Conservation (phyloP, 1,140 invertebrate genomes). For the Aphidius gifuensis region DNA sequence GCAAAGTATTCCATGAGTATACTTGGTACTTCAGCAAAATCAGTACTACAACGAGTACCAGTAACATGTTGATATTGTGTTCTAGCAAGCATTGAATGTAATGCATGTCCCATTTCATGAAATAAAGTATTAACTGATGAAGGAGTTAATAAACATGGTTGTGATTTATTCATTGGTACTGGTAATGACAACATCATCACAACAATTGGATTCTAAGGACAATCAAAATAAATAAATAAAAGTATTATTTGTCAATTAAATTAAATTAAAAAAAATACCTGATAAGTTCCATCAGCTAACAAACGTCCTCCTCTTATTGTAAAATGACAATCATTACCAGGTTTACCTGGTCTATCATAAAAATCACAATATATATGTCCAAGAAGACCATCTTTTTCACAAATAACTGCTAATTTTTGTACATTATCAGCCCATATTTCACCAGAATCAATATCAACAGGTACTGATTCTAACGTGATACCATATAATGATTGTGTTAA, state of each 20-base stretch:
- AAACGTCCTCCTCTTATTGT: constrained; percentile 91
- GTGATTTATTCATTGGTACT: constrained; percentile 64
- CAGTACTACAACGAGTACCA: constrained; percentile 93
- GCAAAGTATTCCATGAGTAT: constrained; percentile 99
- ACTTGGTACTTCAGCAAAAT: constrained; percentile 98
- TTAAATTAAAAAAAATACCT: constrained; percentile 51
- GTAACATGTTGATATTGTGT: constrained; percentile 96
- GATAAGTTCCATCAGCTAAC: constrained; percentile 78
- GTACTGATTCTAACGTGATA: constrained; percentile 70
- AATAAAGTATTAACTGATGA: constrained; percentile 93
- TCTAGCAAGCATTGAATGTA: constrained; percentile 97
- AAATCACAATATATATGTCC: constrained; percentile 98
- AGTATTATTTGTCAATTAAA: too few species aligned
- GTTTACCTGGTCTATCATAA: constrained; percentile 84
- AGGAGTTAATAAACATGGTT: constrained; percentile 78
- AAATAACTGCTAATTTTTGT: constrained; percentile 82
- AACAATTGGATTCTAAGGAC: constrained; percentile 77
- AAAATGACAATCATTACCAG: constrained; percentile 97
- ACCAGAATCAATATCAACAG: constrained; percentile 58
- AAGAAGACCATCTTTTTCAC: constrained; percentile 73
- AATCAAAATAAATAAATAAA: too few species aligned
- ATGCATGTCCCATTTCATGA: constrained; percentile 98
- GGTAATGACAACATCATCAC: constrained; percentile 90
- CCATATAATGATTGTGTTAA: constrained; percentile 79
- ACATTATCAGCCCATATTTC: constrained; percentile 86